Evolutionary conservation across 2,888 invertebrate genomes (phyloP), one percentile per base, ranked within the genome.

Genomic region (Cosmopolites sordidus): DNA sequence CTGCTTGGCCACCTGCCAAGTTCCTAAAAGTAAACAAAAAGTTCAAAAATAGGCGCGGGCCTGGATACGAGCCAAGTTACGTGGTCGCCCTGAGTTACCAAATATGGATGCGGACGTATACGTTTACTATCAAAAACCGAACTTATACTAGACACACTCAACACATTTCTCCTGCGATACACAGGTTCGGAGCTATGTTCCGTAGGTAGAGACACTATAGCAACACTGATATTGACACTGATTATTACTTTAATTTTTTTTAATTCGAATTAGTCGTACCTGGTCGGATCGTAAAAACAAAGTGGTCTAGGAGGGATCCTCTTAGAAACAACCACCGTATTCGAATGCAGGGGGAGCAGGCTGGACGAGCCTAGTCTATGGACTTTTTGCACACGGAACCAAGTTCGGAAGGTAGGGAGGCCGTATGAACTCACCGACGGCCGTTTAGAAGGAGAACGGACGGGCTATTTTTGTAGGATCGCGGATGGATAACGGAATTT

Each of bases 351-450:
- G 59, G 52, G 73, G 70, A 72, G 71, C 70, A 71, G 72, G 68
- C 70, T 70, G 66, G 72, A 66, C 72, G 72, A 67, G 72, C 72
- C 76, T 80, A 80, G 79, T 80, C 79, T 81, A 79, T 81, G 76
- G 75, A 77, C 70, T 68, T 70, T 73, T 76, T 81, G 80, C 81
- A 80, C 80, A 81, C 81, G 81, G 77, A 79, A 77, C 80, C 60
- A 66, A 58, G 46, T 48, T 47, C 16, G 52, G 53, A 52, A 58
- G 54, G 58, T 59, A 58, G 63, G 64, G 65, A 66, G 68, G 63
- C 55, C 53, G 16, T 46, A 44, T 30, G 57, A 50, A 62, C 58
- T 58, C 58, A 56, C 59, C 54, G 43, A 54, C 43, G 38, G 37
- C 59, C 71, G 67, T 55, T 43, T 33, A 40, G 48, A 45, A 48